These are phyloP conservation scores for Meloe dianella DNA, from an alignment of 2,888 invertebrate species.

Conservation along the genomic window DNA sequence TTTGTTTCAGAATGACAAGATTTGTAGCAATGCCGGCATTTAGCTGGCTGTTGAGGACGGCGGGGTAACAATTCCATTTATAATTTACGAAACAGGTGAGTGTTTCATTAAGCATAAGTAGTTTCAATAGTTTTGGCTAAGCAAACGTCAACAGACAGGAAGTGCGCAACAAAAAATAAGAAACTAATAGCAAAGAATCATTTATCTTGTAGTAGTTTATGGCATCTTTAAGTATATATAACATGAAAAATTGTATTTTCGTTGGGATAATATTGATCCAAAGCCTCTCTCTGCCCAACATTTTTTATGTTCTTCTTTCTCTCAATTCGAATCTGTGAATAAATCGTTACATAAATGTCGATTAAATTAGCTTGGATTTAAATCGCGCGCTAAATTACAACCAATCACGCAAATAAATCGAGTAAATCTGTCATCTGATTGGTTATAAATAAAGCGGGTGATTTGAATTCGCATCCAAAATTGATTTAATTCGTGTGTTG, in stretches of 20 bases:
- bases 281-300: too few species aligned
- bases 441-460: background rate
- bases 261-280: background rate
- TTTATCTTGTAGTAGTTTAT: slow-evolving; percentile 2
- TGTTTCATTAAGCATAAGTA: too few species aligned
- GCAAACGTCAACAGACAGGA: background rate
- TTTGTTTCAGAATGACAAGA: slow-evolving; percentile 52
- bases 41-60: slow-evolving; percentile 54
- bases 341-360: background rate
- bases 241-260: slow-evolving; percentile 6
- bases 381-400: background rate
- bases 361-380: background rate
- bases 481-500: too few species aligned
- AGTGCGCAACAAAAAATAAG: background rate
- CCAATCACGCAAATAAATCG: background rate
- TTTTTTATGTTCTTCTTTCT: background rate
- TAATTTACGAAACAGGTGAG: slow-evolving; percentile 36
- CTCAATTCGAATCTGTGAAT: background rate
- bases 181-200: background rate
- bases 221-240: slow-evolving; percentile 3
- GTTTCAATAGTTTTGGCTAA: too few species aligned
- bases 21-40: slow-evolving; percentile 50
- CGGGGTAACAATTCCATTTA: slow-evolving; percentile 49
- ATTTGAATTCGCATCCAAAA: too few species aligned
- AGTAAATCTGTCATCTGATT: background rate